These are phyloP conservation scores for Ormyrus nitidulus DNA, from an alignment of 2,888 invertebrate species.

Conservation along the genomic window DNA sequence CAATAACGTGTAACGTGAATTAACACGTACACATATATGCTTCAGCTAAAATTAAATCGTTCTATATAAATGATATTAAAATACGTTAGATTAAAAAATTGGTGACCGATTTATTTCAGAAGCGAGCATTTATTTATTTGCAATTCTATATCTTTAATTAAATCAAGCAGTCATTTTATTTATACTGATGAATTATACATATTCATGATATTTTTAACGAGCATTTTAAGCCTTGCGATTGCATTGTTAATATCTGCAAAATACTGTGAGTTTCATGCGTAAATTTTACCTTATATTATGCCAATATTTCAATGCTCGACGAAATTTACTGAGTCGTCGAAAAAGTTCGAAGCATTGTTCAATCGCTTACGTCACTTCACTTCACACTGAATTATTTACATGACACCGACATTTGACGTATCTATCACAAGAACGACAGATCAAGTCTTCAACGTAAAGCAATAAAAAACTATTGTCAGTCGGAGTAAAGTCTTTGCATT, in stretches of 20 bases:
- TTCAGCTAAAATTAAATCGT: no score
- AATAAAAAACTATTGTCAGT: conserved; percentile 32
- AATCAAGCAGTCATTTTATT: neutral
- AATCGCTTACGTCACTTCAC: conserved; percentile 7
- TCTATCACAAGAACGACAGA: conserved; percentile 4
- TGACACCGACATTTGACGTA: conserved; percentile 3
- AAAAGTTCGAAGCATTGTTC: neutral
- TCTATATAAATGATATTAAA: no score
- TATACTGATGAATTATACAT: neutral
- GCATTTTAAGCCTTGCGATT: neutral
- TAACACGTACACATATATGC: no score
- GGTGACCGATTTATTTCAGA: no score
- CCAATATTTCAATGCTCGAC: conserved; percentile 1
- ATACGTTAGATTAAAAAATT: no score
- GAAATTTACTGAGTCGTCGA: conserved; percentile 10
- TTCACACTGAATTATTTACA: conserved; percentile 33
- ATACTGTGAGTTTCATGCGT: neutral
- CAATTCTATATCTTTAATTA: conserved; percentile 3
- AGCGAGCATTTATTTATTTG: neutral
- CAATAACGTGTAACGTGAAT: no score
- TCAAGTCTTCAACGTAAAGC: neutral
- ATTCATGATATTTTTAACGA: neutral
- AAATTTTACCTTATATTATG: conserved; percentile 4
- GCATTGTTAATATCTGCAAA: neutral
- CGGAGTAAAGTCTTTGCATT: neutral